Base-by-base conservation (phyloP, 2,888 invertebrate species). In the Ochropleura leucogaster region DNA sequence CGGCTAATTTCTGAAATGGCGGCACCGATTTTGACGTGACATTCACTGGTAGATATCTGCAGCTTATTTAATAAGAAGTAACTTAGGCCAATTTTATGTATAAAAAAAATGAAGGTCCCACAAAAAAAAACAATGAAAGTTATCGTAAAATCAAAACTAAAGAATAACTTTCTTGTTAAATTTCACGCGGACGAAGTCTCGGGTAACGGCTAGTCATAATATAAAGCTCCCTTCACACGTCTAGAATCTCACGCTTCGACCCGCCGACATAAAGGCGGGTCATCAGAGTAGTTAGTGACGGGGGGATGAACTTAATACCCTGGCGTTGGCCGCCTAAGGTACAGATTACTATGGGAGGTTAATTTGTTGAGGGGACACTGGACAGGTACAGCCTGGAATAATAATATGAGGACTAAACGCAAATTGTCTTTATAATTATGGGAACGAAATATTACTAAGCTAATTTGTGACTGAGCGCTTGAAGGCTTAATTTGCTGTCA, bases 281-380 rank as follows among this genome's bases (percentile, higher is more conserved):
- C 75, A 82, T 80, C 84, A 69, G 49, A 62, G 64, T 51, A 6
- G 84, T 82, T 82, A 82, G 80, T 84, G 3, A 72, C 72, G 80
- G 80, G 8, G 68, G 57, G 8, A 30, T 84, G 82, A 59, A 76
- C 80, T 18, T 69, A 80, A 82, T 75, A 63, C 66, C 16, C 44
- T 3, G 10, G 46, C 40, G 47, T 53, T 60, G 63, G 64, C 3
- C 49, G 47, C 20, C 59, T 53, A 46, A 75, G 84, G 67, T 68
- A 42, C 53, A 69, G 68, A 63, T 82, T 77, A 82, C 82, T 66
- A 68, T 20, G 44, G 10, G 2, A 57, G 60, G 62, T 62, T 78
- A 80, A 82, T 80, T 77, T 72, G 68, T 40, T 65, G 71, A 60
- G 49, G 30, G 16, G 53, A 20, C 10, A 57, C 53, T n/a, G 49